Evolutionary conservation across 2,113 vertebrate species (phyloP), one percentile per base, ranked within the genome.

Genomic region (Progne subis): DNA sequence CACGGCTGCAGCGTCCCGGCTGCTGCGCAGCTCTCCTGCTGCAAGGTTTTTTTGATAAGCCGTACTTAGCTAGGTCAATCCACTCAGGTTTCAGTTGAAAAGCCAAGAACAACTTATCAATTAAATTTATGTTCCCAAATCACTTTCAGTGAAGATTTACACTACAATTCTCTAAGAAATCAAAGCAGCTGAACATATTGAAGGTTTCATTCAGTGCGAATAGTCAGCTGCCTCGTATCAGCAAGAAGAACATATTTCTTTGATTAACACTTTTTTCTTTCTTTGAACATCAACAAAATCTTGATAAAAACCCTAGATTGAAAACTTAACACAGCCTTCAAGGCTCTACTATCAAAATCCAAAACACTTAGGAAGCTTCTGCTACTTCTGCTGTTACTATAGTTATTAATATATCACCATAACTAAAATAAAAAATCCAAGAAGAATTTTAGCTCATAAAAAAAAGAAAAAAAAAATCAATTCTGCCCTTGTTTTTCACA

Each of bases 261-360:
- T 91, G 64, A 94, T 81, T 91, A 97, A 91, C 86, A 83, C 72
- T 57, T 86, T 74, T 91, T 82, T 67, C 43, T 80, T 59, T 69
- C 86, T 79, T 87, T 92, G 67, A 91, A 94, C 67, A 94, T 86
- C 91, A 95, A 95, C 67, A 92, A 95, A 94, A 89, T 91, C 78
- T 69, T 92, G 79, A 82, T 86, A 92, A 90, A 91, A 75, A 82
- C 50, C 21, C 18, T 77, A 80, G 84, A 95, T 8, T 95, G 93
- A 82, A 87, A 95, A 65, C 23, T 86, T 95, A 92, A 92, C 68
- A 86, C 34, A 95, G 71, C 16, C 57, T 92, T 91, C 50, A 82
- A 90, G 75, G 63, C 39, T 95, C 79, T 90, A 57, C 44, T 91
- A 90, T 67, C 71, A 92, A 94, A 91, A 90, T 78, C 46, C 47